Evolutionary conservation across 2,888 invertebrate species (phyloP).

Genomic region (Lomographa bimaculata): DNA sequence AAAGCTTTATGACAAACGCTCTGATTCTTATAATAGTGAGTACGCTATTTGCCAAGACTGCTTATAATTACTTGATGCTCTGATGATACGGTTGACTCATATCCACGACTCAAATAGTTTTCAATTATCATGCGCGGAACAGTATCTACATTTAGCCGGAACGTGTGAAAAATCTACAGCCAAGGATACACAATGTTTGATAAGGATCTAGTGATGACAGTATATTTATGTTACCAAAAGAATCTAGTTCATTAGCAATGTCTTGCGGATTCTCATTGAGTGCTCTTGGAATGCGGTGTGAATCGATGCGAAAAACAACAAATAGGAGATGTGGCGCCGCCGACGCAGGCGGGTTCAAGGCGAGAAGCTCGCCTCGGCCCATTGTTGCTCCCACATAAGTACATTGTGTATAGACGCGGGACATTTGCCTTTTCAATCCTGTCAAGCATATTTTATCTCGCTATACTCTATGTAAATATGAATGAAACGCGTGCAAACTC

Average conservation of each 20-base stretch:
- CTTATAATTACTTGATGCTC: constrained; percentile 15
- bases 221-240: constrained; percentile 26
- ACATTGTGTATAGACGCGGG: constrained; percentile 9
- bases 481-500: constrained; percentile 6
- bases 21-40: too few relatives aligned
- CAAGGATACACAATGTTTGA: constrained; percentile 6
- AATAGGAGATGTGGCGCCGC: constrained; percentile 25
- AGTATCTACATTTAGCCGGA: constrained; percentile 7
- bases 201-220: constrained; percentile 18
- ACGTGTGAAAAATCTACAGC: constrained; percentile 17
- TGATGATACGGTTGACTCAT: constrained; percentile 27
- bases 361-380: constrained; percentile 17
- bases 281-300: constrained; percentile 30
- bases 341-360: constrained; percentile 36
- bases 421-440: neutral
- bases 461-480: constrained; percentile 6
- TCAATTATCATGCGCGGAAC: constrained; percentile 27
- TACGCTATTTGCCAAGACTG: constrained; percentile 17
- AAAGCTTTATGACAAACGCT: too few relatives aligned
- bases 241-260: constrained; percentile 9
- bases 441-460: constrained; percentile 14
- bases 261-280: constrained; percentile 13
- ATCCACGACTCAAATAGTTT: constrained; percentile 24
- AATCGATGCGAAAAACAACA: constrained; percentile 41
- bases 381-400: constrained; percentile 30